Conservation (phyloP, 2,797 vertebrate species). For the Phylloscopus collybita region DNA sequence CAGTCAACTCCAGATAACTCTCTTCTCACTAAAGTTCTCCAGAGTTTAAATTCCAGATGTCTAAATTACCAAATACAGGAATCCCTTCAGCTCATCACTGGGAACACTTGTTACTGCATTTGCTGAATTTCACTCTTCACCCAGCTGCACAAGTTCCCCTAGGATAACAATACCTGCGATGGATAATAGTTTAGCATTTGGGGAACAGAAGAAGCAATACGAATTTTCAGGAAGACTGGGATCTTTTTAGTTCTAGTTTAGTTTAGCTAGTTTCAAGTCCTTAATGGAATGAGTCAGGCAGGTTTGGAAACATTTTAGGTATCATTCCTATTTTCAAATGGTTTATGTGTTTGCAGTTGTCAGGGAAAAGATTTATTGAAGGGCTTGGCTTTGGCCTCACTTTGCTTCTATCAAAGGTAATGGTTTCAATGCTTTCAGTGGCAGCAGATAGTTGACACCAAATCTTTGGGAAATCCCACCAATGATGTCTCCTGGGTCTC, state of each 20-base stretch:
- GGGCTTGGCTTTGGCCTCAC: not conserved
- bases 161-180: not conserved
- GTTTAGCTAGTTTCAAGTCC: not conserved
- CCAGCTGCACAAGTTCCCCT: not conserved
- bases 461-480: not conserved
- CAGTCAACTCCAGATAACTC: not conserved
- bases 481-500: not conserved
- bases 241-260: not conserved
- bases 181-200: not conserved
- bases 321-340: not conserved
- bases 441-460: not conserved
- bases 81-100: not conserved
- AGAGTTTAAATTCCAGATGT: not conserved
- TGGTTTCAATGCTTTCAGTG: not conserved
- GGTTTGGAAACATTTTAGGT: not conserved
- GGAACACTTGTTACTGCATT: not conserved
- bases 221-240: not conserved
- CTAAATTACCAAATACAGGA: not conserved
- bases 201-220: not conserved
- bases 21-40: not conserved
- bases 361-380: not conserved
- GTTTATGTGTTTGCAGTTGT: not conserved
- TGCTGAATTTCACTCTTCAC: not conserved
- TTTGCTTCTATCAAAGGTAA: not conserved
- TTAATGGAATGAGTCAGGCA: not conserved